These are phyloP conservation scores for Brachyrhaphis roseni DNA, from an alignment of 2,797 vertebrate genomes.

Conservation along the genomic window DNA sequence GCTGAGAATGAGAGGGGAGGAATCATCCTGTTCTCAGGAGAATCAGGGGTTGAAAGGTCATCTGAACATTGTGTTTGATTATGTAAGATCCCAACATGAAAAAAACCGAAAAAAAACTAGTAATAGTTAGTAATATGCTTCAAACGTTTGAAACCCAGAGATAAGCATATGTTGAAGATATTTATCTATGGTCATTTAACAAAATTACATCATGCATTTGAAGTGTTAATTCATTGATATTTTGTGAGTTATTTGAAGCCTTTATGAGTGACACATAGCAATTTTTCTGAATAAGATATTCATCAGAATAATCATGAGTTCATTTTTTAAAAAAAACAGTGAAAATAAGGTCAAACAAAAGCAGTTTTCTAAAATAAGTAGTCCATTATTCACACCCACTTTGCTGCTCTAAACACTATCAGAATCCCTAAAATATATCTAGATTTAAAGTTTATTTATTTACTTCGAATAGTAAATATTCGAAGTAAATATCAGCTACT, in stretches of 20 bases:
- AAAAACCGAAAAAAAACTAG: neutral
- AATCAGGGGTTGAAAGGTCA: constrained; percentile 55
- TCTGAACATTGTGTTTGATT: constrained; percentile 5
- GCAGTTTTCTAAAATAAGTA: neutral
- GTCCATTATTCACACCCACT: neutral
- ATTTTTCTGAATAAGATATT: neutral
- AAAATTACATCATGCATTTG: neutral
- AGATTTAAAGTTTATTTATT: no score
- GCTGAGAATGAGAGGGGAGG: constrained; percentile 61
- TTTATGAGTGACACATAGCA: neutral
- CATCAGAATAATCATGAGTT: neutral
- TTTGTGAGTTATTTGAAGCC: neutral
- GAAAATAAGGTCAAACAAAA: neutral
- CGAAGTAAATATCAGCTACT: no score
- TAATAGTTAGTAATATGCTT: neutral
- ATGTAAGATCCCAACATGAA: constrained; percentile 1
- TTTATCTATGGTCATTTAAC: neutral
- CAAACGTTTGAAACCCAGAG: neutral
- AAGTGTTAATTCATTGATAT: neutral
- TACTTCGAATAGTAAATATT: no score
- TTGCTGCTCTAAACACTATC: no score
- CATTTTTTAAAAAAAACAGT: no score
- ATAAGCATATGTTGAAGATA: neutral
- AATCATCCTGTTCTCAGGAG: constrained; percentile 60
- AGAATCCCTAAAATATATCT: no score